Evolutionary conservation across 2,888 invertebrate genomes (phyloP), one percentile per base, ranked within the genome.

Genomic region (Beris chalybata): DNA sequence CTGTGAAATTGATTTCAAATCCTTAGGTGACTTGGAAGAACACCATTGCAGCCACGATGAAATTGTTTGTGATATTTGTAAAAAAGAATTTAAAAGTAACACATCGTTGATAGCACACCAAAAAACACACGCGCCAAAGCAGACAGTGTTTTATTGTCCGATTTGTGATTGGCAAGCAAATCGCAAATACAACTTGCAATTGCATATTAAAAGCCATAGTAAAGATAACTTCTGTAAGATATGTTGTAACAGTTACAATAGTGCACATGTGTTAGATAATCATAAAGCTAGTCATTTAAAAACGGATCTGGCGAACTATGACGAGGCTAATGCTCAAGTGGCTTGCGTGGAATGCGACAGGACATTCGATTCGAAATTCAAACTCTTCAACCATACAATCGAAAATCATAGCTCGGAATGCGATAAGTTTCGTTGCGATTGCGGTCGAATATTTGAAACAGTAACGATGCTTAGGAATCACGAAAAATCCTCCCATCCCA

Each of bases 231-330:
- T 57, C 38, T 74, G 74, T 67, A 68, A 56, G 31, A 68, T 73
- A 3, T 74, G 74, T 53, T 71, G 73, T 61, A 69, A 70, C 32
- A 73, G 73, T 69, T 73, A 67, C 52, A 71, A 70, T 22, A 68
- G 71, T 11, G 69, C 69, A 47, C 70, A 71, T 29, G 54, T 65
- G 13, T 65, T 74, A 63, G 70, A 72, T 38, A 68, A 70, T 44
- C 74, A 74, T 50, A 65, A 70, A 44, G 65, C 69, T 5, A 64
- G 29, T 38, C 74, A 74, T 64, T 44, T 52, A 3, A 65, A 66
- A 45, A 43, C 43, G 6, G 70, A 72, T 31, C 52, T 71, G 13
- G 53, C 53, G 22, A 56, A 55, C n/a, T 66, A 66, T 32, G 45
- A 54, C 9, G 47, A 38, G 1, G 7, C 47, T 4, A 65, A 69